Percentiles rank a stretch among this genome's conserved stretches.
Conservation (phyloP, 2,888 invertebrate species). For the Stomorhina lunata region DNA sequence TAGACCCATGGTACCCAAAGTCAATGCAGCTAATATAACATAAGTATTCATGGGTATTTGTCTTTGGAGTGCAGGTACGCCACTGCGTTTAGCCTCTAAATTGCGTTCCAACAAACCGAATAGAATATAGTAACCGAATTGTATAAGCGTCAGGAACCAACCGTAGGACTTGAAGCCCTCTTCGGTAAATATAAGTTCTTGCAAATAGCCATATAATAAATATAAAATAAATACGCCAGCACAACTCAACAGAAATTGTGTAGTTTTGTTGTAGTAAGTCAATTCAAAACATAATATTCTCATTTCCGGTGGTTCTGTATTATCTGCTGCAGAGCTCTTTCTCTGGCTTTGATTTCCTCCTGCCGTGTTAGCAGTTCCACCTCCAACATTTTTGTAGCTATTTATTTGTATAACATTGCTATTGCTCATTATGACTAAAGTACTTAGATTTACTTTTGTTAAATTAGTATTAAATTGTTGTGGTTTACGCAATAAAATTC, state of each 20-base stretch:
- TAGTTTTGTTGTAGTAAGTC: constrained; percentile 82
- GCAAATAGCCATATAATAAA: constrained; percentile 93
- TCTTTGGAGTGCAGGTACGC: constrained; percentile 81
- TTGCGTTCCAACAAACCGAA: constrained; percentile 88
- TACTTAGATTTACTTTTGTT: too few species aligned
- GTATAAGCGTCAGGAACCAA: constrained; percentile 94
- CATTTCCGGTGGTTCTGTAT: constrained; percentile 77
- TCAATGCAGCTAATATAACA: constrained; percentile 89
- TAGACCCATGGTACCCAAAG: constrained; percentile 96
- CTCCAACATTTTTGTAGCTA: background rate
- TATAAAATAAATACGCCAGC: constrained; percentile 92
- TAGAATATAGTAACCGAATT: constrained; percentile 91
- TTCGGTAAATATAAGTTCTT: constrained; percentile 95
- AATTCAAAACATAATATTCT: constrained; percentile 88
- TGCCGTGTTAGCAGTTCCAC: background rate
- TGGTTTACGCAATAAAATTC: background rate
- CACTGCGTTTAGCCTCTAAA: constrained; percentile 80
- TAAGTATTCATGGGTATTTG: constrained; percentile 92
- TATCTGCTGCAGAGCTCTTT: constrained; percentile 39
- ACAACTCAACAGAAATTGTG: constrained; percentile 89
- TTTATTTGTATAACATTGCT: constrained; percentile 23
- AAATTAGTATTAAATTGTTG: too few species aligned
- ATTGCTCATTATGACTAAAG: constrained; percentile 20
- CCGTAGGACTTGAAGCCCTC: constrained; percentile 94
- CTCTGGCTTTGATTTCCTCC: constrained; percentile 15